Evolutionary conservation across 2,888 invertebrate species (phyloP), one percentile per base, ranked within the genome.

Genomic region (Cenopis cana): DNA sequence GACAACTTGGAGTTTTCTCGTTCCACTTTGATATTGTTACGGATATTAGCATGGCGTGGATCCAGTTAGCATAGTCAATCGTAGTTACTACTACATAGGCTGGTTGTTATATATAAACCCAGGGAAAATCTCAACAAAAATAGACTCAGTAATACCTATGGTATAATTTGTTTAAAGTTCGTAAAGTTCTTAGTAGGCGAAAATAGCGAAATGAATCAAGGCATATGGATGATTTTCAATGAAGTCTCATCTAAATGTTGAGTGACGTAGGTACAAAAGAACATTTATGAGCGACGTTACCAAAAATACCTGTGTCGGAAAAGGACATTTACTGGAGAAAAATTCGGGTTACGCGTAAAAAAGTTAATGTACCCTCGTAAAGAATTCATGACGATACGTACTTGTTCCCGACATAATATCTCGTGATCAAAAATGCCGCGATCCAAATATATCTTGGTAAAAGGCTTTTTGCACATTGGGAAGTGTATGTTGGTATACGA

Each of bases 281-380:
- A 46, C 36, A 62, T 62, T 69, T 62, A 69, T 38, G 33, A 46
- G 55, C 18, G 29, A n/a, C 49, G 56, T 69, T 55, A 69, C 20
- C n/a, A 68, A 46, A 18, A 62, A 55, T 56, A 56, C 46, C 29
- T 46, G 4, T 33, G 18, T 66, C 14, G 14, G 46, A 17, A 65
- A 46, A 9, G 65, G n/a, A 41, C 18, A 38, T 60, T 54, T 54
- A 29, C 36, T 18, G 55, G 17, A 29, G 33, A 46, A n/a, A 6
- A 60, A 60, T 55, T 68, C 52, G 60, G 46, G 46, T 10, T 46
- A 17, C 33, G 11, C 46, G 33, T 54, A 61, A 68, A 60, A 61
- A 61, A 69, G 36, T 62, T 50, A 62, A 68, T 68, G 62, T 50
- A 10, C 24, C 29, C 61, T 62, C 69, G 46, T 62, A 62, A 69